Percentiles rank a stretch among this genome's conserved stretches.
phyloP scores from a whole-genome alignment of 1,140 invertebrate species.

The Zeugodacus cucurbitae region DNA sequence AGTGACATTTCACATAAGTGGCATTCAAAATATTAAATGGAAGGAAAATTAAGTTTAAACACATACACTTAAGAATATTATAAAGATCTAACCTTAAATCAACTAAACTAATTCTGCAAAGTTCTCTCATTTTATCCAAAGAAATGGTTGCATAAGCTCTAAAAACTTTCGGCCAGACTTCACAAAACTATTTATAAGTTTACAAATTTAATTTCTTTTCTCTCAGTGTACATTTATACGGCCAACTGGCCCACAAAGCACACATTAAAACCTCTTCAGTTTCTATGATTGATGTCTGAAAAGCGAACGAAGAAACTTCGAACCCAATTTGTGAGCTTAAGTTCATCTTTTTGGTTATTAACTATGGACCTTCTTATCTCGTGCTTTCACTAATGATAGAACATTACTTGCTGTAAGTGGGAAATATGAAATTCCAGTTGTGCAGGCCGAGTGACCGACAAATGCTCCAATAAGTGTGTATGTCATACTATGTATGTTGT shows the following conservation, averaged over 20 bases:
- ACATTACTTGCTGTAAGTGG: background rate
- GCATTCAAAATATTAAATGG: background rate
- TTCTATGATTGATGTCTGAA: background rate
- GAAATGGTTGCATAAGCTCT: too few species aligned
- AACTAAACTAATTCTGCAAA: too few species aligned
- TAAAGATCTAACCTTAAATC: too few species aligned
- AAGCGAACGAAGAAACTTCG: background rate
- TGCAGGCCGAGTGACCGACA: background rate
- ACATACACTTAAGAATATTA: background rate
- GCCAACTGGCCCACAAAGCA: too few species aligned
- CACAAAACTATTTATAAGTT: too few species aligned
- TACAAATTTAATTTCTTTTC: too few species aligned
- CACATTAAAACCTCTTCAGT: background rate
- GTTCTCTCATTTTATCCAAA: too few species aligned
- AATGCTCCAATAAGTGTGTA: background rate
- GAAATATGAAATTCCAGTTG: background rate
- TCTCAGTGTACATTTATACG: too few species aligned
- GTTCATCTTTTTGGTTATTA: background rate
- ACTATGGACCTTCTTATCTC: background rate
- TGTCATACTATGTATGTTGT: too few species aligned
- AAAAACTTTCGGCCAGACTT: too few species aligned
- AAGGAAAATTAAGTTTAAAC: background rate
- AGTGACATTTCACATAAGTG: background rate
- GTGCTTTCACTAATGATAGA: background rate
- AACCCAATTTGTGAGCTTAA: background rate